Conservation (phyloP, 2,888 invertebrate genomes). For the Leptinotarsa peninsularis region DNA sequence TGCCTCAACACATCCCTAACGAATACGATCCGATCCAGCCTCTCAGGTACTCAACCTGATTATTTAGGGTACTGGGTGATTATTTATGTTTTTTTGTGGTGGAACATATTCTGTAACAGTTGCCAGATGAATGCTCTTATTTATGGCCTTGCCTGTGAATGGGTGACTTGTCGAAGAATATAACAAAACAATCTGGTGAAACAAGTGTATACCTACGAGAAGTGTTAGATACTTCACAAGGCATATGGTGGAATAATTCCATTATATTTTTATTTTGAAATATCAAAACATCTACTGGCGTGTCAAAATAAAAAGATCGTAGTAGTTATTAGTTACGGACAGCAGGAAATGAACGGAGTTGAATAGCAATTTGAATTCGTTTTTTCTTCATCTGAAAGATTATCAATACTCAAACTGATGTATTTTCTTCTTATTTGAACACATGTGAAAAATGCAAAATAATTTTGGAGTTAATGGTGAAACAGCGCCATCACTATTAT, state of each 20-base stretch:
- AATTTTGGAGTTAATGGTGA: no score
- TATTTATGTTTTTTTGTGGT: conserved; percentile 24
- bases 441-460: no score
- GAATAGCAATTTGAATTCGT: no score
- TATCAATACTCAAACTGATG: no score
- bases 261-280: not conserved
- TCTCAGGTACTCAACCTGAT: conserved; percentile 23
- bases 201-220: conserved; percentile 24
- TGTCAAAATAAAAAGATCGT: not conserved
- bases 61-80: conserved; percentile 21
- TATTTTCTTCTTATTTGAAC: no score
- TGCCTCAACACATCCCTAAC: conserved; percentile 8
- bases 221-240: conserved; percentile 21
- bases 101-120: conserved; percentile 22
- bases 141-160: conserved; percentile 7
- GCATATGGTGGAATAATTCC: conserved; percentile 12
- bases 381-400: no score
- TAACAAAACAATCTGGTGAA: conserved; percentile 22
- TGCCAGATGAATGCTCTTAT: conserved; percentile 28
- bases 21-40: conserved; percentile 24
- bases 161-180: conserved; percentile 5
- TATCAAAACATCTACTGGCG: not conserved
- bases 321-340: no score
- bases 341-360: no score
- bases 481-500: no score